phyloP scores from a whole-genome alignment of 92 coral and sea anemone species.

The Meandrina meandrites region DNA sequence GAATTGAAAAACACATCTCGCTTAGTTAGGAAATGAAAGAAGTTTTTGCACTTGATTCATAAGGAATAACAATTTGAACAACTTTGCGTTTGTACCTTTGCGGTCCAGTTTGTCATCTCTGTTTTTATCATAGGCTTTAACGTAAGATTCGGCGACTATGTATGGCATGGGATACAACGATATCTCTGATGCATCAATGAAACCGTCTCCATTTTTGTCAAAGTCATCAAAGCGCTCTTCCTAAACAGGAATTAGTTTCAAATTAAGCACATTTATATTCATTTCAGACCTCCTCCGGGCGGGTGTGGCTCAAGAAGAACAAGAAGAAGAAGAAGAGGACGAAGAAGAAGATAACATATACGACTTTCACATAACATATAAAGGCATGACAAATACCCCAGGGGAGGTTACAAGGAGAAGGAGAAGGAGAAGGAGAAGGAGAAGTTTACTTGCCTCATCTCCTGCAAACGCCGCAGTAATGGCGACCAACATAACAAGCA shows the following conservation, averaged over 20 bases:
- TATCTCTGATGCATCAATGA: neutral
- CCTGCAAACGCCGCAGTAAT: neutral
- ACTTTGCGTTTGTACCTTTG: neutral
- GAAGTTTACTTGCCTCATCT: neutral
- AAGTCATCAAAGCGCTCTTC: neutral
- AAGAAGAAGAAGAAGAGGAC: no score
- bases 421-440: no score
- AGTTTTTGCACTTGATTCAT: neutral
- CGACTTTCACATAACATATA: no score
- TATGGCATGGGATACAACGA: neutral
- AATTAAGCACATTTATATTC: neutral
- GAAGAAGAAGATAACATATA: no score
- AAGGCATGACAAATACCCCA: no score
- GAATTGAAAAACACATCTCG: no score
- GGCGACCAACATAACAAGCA: neutral
- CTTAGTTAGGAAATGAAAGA: no score
- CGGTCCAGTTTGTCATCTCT: neutral
- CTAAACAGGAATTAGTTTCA: neutral
- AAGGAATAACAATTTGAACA: neutral
- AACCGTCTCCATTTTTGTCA: neutral
- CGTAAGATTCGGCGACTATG: neutral
- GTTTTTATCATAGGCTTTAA: neutral
- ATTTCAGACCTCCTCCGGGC: no score
- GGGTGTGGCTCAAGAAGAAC: no score
- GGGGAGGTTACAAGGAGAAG: no score